These are phyloP conservation scores for Numenius arquata DNA, from an alignment of 2,113 vertebrate genomes.

Conservation along the genomic window DNA sequence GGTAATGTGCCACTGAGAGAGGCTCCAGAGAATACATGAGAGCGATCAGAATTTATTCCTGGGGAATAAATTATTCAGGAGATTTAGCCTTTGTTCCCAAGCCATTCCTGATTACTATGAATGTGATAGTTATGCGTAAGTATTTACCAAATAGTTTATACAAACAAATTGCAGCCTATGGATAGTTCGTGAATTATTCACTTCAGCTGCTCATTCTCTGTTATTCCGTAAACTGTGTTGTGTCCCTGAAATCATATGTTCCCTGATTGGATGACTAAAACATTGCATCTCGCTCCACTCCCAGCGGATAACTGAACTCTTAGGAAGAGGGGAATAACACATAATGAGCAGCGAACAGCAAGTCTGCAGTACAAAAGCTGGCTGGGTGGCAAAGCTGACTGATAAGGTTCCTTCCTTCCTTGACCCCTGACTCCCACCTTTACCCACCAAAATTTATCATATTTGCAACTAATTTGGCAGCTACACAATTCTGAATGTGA, in stretches of 20 bases:
- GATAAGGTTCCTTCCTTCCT: not conserved
- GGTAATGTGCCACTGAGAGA: not conserved
- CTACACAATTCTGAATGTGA: rapidly evolving
- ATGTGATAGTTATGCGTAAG: not conserved
- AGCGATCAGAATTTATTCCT: not conserved
- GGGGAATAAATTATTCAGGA: constrained; percentile 43
- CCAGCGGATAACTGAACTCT: not conserved
- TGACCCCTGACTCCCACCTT: not conserved
- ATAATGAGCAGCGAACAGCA: not conserved
- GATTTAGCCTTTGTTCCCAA: constrained; percentile 9
- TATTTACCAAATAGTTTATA: constrained; percentile 48
- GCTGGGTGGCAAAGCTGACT: not conserved
- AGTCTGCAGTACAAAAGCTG: not conserved
- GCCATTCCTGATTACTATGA: not conserved
- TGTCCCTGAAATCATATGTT: not conserved
- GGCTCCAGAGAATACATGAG: not conserved
- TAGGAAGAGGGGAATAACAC: not conserved
- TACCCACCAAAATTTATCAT: not conserved
- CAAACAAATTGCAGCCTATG: not conserved
- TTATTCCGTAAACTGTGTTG: not conserved
- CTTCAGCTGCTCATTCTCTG: not conserved
- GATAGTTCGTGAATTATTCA: constrained; percentile 15
- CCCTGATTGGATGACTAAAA: not conserved
- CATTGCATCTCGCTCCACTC: not conserved
- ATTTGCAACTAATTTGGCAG: not conserved